Evolutionary conservation across 2,888 invertebrate species (phyloP), one percentile per base, ranked within the genome.

Genomic region (Autographa gamma): DNA sequence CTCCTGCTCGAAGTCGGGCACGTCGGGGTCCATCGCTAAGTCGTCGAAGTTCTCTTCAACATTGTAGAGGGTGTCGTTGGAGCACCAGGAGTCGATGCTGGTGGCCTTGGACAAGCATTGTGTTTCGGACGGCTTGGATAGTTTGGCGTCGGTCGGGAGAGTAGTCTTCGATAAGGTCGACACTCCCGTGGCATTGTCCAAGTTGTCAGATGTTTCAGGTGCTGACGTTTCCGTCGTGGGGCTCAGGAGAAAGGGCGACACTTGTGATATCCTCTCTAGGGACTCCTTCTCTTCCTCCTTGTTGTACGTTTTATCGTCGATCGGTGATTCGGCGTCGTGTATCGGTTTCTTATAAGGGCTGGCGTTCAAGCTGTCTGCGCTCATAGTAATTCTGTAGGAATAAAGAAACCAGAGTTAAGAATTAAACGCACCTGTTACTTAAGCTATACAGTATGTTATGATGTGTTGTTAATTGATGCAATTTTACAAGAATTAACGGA

Each of bases 1-100:
- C 11, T 87, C 87, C 3, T 73, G 78, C 66, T 89, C 90, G 64
- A 88, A 87, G 3, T 91, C 90, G 14, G 91, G 89, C 2, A 90
- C 76, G 9, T 95, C 95, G 14, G 92, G 88, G 63, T 95, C 95
- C 87, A 92, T 85, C 4, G 90, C 93, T 14, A 95, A 85, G 80
- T 96, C 96, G 71, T 96, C 96, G 81, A 96, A 96, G 77, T 96
- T 95, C 71, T 97, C 97, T 84, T 97, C 97, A 43, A 97, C 95
- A 83, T 97, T 97, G 87, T 97, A 97, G 3, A 97, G 89, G 0
- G 97, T 97, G 81, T 97, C 97, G 86, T 97, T 97, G 32, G 97
- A 97, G 88, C 97, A 97, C 94, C 96, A 97, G 4, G 96, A 97
- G 85, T 96, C 96, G 79, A 96, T 96, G 88, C 96, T 96, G 41